phyloP scores from a whole-genome alignment of 2,113 vertebrate genomes.

The Centropus unirufus region DNA sequence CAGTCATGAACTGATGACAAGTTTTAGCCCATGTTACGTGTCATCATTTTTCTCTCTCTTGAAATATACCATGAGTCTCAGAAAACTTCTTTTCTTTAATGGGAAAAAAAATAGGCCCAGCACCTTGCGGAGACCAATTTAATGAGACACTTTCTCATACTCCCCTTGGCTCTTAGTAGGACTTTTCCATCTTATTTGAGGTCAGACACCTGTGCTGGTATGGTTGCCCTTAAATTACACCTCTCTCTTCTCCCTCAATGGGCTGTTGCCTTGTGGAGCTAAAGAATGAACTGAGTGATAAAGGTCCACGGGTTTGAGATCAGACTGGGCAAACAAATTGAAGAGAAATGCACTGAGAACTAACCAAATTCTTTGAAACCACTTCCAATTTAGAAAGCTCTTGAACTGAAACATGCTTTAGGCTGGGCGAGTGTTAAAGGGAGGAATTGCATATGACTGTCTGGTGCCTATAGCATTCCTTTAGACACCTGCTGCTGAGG shows the following conservation, averaged over 20 bases:
- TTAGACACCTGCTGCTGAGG: not conserved
- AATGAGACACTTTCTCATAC: not conserved
- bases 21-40: not conserved
- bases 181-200: not conserved
- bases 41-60: not conserved
- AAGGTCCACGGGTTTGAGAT: not conserved
- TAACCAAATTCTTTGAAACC: not conserved
- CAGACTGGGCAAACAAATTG: not conserved
- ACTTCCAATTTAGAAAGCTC: not conserved
- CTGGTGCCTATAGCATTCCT: not conserved
- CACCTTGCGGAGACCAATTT: not conserved
- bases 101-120: not conserved
- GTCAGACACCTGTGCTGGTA: not conserved
- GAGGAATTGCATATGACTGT: not conserved
- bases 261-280: not conserved
- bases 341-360: not conserved
- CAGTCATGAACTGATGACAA: not conserved
- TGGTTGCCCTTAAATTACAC: not conserved
- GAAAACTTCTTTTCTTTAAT: not conserved
- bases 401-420: not conserved
- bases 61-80: not conserved
- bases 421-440: not conserved
- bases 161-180: not conserved
- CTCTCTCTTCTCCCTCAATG: not conserved
- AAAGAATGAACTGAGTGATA: not conserved